Base-by-base conservation (phyloP, 2,888 invertebrate genomes). In the Branchipolynoe longqiensis region DNA sequence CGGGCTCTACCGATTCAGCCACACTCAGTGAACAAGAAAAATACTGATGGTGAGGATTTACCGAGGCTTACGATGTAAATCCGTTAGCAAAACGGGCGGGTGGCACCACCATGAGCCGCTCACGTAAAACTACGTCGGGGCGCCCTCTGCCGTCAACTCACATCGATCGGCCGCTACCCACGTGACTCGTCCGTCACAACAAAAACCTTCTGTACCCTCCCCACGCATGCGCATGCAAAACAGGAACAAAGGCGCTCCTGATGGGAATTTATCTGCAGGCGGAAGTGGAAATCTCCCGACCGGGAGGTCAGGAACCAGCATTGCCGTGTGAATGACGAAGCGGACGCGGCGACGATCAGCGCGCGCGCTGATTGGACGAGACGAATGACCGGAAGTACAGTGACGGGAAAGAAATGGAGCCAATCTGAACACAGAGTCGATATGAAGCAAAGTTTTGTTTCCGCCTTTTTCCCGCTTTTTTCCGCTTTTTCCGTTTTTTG, bases 321-420 rank as follows among this genome's bases (percentile, higher is more conserved):
- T 22, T 69, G 3, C 22, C 36, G 69, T 69, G 69, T 69, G 69
- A 69, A 38, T 38, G 38, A n/a, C 18, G 38, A 3, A 69, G 69
- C 36, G 18, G 38, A n/a, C 18, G 38, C 36, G 38, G 69, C 36
- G 2, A 1, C 36, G 38, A 38, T 22, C 14, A 12, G 18, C 36
- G 36, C 38, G 69, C 22, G 69, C 69, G 33, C 69, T 69, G 69
- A 69, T 69, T 69, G 69, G 69, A 33, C 69, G 38, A 69, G 69
- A 69, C 69, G 36, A 69, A 69, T 33, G 36, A 36, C 38, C 69
- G 69, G 69, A 69, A 69, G 69, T 69, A 14, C 36, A 33, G 22
- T 69, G 69, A 69, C 69, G 38, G 69, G 69, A 69, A 69, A 38
- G 69, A 69, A 69, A 69, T 69, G 36, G 69, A 69, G 69, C 38